Evolutionary conservation across 2,888 invertebrate genomes (phyloP).

Genomic region (Dryomyza anilis): DNA sequence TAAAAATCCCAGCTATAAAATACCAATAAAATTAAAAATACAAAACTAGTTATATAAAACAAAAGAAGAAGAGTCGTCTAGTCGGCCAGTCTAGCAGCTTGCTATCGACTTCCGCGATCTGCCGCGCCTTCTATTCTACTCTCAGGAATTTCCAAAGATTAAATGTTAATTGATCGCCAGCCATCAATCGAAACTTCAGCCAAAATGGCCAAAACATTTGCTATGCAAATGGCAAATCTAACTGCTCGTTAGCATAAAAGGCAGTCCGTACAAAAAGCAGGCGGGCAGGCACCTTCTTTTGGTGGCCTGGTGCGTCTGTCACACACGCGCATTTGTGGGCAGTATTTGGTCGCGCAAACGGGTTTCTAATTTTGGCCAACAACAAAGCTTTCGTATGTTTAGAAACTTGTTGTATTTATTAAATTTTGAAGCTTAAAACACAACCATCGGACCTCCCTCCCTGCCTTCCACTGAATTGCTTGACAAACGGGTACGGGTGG

Average conservation of each 20-base stretch:
- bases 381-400: not conserved
- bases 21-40: not conserved
- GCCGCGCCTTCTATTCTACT: not conserved
- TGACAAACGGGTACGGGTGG: no score
- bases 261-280: no score
- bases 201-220: not conserved
- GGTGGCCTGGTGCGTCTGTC: no score
- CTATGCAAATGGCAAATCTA: not conserved
- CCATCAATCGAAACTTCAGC: not conserved
- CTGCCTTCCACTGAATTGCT: no score
- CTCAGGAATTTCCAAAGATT: no score
- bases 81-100: not conserved
- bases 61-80: not conserved
- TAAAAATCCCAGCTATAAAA: not conserved
- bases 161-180: no score
- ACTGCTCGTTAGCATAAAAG: not conserved
- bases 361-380: constrained; percentile 21
- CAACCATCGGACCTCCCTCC: not conserved
- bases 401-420: constrained; percentile 1
- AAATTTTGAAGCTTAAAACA: not conserved
- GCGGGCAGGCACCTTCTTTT: no score
- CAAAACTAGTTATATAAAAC: constrained; percentile 1
- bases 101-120: not conserved
- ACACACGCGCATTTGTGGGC: no score
- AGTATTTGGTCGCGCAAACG: no score